phyloP scores from a whole-genome alignment of 2,113 vertebrate species.

The Anhinga anhinga region DNA sequence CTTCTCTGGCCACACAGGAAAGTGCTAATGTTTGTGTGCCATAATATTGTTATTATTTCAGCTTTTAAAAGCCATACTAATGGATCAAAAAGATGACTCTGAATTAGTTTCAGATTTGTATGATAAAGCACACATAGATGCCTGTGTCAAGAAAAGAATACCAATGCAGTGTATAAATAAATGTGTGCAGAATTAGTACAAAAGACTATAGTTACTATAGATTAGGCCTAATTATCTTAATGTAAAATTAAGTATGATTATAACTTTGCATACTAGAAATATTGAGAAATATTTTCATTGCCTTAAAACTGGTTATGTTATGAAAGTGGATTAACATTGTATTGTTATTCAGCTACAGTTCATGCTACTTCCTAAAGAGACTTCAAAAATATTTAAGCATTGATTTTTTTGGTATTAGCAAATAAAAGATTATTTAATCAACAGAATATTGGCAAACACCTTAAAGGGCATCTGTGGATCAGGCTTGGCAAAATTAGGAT shows the following conservation, averaged over 20 bases:
- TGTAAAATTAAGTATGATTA: background rate
- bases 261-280: background rate
- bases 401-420: background rate
- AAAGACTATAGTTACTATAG: background rate
- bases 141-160: background rate
- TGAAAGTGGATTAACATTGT: background rate
- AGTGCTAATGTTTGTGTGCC: conserved; percentile 24
- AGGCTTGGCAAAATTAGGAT: background rate
- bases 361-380: background rate
- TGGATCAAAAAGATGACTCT: conserved; percentile 6
- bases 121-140: background rate
- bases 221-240: background rate
- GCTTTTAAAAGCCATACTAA: conserved; percentile 6
- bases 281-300: background rate
- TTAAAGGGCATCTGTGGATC: background rate
- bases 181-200: background rate
- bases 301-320: background rate
- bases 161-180: background rate
- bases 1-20: conserved; percentile 47
- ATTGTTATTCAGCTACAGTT: background rate
- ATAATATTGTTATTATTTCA: conserved; percentile 26
- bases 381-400: background rate
- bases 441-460: background rate
- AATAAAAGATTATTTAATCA: background rate
- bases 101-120: conserved; percentile 5